These are phyloP conservation scores for Pelosia muscerda DNA, from an alignment of 2,888 invertebrate species.

Conservation along the genomic window DNA sequence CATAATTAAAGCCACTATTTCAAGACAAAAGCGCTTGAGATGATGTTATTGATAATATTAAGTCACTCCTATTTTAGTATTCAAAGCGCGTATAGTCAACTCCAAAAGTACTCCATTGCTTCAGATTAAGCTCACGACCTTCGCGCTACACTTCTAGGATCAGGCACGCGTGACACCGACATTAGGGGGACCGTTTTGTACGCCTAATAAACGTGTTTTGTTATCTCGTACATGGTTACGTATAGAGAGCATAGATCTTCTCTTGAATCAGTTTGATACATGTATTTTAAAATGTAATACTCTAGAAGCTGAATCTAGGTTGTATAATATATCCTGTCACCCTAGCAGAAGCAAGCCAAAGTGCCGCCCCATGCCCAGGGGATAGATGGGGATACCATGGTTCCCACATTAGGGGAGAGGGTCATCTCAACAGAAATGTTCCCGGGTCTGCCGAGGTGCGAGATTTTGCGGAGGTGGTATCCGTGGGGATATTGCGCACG, in stretches of 20 bases:
- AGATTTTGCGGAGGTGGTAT: no score
- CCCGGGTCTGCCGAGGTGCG: no score
- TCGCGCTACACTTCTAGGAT: slow-evolving; percentile 55
- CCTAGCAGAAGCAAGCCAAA: no score
- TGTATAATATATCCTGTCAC: no score
- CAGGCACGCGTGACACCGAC: slow-evolving; percentile 46
- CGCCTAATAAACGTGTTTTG: background rate
- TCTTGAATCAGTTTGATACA: background rate
- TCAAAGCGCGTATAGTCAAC: background rate
- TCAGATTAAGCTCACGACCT: slow-evolving; percentile 47
- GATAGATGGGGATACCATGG: no score
- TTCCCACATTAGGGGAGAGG: no score
- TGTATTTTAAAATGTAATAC: no score
- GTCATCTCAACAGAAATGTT: no score
- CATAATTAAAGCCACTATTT: background rate
- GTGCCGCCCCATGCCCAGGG: no score
- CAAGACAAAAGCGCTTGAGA: background rate
- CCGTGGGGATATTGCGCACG: no score
- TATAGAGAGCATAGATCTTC: no score
- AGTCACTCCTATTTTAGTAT: slow-evolving; percentile 2
- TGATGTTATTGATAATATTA: background rate
- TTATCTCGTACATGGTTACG: slow-evolving; percentile 3
- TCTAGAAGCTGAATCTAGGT: no score
- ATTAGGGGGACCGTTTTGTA: slow-evolving; percentile 12
- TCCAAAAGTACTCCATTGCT: slow-evolving; percentile 27